Base-by-base conservation (phyloP, 2,113 vertebrate genomes). In the Potamarius usumacintae region DNA sequence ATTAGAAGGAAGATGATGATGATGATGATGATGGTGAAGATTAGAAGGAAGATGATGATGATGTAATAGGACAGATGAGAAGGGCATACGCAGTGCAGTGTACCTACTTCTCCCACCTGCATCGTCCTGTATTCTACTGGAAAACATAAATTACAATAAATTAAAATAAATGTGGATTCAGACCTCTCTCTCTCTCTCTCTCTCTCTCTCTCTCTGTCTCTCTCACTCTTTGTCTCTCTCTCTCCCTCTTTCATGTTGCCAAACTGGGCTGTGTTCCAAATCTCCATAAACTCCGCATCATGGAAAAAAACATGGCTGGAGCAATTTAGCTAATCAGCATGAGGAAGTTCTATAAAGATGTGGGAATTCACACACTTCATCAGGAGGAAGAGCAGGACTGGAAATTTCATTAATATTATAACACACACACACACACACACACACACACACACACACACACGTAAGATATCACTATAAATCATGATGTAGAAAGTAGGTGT, bases 361-460 rank as follows among this genome's bases (percentile, higher is more conserved):
- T 42, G 27, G 62, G 60, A 63, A 84, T 71, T 80, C 18, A 22
- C 50, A 69, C n/a, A n/a, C 82, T 83, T 20, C 52, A 55, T 85
- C 48, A 65, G 14, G 42, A 65, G 34, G 69, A 85, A 60, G 53
- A 62, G 55, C 72, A 78, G 72, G n/a, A 6, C n/a, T 79, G 74
- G 84, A 80, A 78, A 86, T 52, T 65, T 86, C 48, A 86, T 80
- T 86, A 86, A 52, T n/a, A 60, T 76, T 65, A 80, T 42, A 80
- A 9, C 48, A 50, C 17, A 34, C 34, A 78, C 42, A 77, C 57
- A 77, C 42, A 63, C 55, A 52, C 52, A 72, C 34, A 63, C 34
- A 63, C 34, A 63, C 57, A 63, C n/a, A n/a, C n/a, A n/a, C n/a
- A 9, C 48, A 50, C 17, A 34, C 42, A 52, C 69, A 20, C 50